phyloP scores from a whole-genome alignment of 2,113 vertebrate genomes.

The Mesoclemmys tuberculata region DNA sequence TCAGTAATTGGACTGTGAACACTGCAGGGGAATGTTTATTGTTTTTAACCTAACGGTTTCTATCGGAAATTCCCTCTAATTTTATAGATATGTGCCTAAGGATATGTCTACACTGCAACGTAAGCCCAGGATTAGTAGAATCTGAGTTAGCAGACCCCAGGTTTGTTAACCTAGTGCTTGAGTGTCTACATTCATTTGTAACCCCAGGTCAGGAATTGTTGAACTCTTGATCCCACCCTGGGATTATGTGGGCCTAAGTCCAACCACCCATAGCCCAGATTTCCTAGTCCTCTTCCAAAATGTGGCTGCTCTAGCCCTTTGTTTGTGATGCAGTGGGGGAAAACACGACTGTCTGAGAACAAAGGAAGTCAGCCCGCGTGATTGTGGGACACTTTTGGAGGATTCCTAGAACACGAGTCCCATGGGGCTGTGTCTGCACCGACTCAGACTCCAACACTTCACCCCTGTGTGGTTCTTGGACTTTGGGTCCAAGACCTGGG shows the following conservation, averaged over 20 bases:
- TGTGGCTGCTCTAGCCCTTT: not conserved
- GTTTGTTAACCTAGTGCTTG: not conserved
- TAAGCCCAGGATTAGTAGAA: not conserved
- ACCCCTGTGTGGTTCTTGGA: not conserved
- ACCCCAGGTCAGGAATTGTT: not conserved
- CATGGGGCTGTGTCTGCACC: not conserved
- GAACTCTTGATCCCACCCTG: not conserved
- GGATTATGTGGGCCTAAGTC: not conserved
- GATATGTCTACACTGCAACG: not conserved
- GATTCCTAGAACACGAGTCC: not conserved
- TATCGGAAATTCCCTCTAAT: not conserved
- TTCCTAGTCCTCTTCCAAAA: not conserved
- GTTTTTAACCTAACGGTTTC: not conserved
- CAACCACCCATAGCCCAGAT: not conserved
- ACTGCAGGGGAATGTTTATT: not conserved
- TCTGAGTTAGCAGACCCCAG: not conserved
- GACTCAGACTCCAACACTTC: not conserved
- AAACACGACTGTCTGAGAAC: not conserved
- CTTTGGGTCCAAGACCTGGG: not conserved
- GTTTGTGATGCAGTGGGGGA: not conserved
- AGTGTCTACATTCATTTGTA: not conserved
- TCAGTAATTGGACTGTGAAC: not conserved
- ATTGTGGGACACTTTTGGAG: not conserved
- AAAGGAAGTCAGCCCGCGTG: not conserved
- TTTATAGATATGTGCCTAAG: not conserved